Evolutionary conservation across 92 coral and sea anemone genomes (phyloP), one percentile per base, ranked within the genome.

Genomic region (Isaurus tuberculatus): DNA sequence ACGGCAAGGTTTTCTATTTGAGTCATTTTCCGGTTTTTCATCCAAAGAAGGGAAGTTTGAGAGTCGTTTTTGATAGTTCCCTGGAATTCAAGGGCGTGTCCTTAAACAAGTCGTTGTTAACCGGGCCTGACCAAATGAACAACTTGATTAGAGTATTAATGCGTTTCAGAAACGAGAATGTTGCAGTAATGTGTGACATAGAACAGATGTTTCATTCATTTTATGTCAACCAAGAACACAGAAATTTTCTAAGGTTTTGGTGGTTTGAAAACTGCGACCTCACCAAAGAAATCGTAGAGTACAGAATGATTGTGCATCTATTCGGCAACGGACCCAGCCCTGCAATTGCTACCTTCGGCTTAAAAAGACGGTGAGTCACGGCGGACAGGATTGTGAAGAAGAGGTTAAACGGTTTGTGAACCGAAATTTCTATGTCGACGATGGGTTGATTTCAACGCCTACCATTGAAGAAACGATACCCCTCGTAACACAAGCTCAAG

Each of bases 401-500:
- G 11, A 60, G 30, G 65, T 60, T 7, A 3, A 60, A 10, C 27
- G 7, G 30, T 60, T 60, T n/a, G 65, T 60, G 23, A 60, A 60
- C 65, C 65, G 10, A 46, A 46, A 46, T 46, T 57, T 57, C n/a
- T 57, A 57, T 60, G 65, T 60, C 22, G 65, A 60, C 22, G 31
- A 20, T 5, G 30, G 30, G 22, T 60, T 60, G 11, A 20, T 20
- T 20, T 60, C 65, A 19, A 8, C 22, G 11, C 65, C 65, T 3
- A 60, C 9, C 30, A 14, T 11, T 10, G 2, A 25, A 20, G 65
- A 60, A 25, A 11, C 65, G 7, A 60, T 60, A 60, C 8, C 19
- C 22, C 65, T 23, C 20, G 20, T 49, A 17, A 49, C 20, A 19
- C n/a, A 49, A 49, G 20, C 20, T 14, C 58, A 49, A 5, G 58